A percentile compares a stretch with the other conserved stretches of the same genome.
phyloP scores from a whole-genome alignment of 1,140 invertebrate genomes.

The Elymnias hypermnestra region DNA sequence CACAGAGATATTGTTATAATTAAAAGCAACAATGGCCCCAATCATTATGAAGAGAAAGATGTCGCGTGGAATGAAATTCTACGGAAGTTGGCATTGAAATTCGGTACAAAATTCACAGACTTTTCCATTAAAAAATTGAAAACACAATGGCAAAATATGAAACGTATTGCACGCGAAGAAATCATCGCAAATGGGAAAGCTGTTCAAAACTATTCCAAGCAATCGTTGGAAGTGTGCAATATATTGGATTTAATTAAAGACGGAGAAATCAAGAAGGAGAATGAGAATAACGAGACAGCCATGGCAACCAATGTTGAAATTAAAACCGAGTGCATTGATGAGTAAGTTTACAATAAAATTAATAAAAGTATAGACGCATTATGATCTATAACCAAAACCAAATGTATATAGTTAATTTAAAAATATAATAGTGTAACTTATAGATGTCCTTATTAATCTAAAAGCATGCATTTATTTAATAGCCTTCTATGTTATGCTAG shows the following conservation, averaged over 20 bases:
- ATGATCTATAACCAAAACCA: too few relatives aligned
- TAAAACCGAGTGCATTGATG: constrained; percentile 59
- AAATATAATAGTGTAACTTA: too few relatives aligned
- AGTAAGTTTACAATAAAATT: too few relatives aligned
- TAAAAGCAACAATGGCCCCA: constrained; percentile 55
- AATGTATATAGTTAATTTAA: too few relatives aligned
- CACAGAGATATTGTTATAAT: constrained; percentile 57
- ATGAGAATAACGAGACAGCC: constrained; percentile 33
- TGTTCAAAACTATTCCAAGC: constrained; percentile 43
- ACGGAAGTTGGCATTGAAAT: constrained; percentile 41
- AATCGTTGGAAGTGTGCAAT: constrained; percentile 58
- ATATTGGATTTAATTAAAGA: constrained; percentile 57
- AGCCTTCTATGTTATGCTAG: too few relatives aligned
- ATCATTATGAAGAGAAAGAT: constrained; percentile 60
- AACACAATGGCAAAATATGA: constrained; percentile 73
- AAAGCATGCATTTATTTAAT: too few relatives aligned
- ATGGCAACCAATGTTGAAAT: constrained; percentile 55
- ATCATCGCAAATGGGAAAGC: constrained; percentile 41
- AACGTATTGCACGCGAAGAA: constrained; percentile 64
- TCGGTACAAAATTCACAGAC: constrained; percentile 54
- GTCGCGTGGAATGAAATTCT: constrained; percentile 68
- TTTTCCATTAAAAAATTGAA: constrained; percentile 67
- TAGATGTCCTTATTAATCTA: too few relatives aligned
- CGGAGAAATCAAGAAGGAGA: constrained; percentile 37
- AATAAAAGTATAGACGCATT: too few relatives aligned